phyloP scores from a whole-genome alignment of 2,797 vertebrate species.

The Phoeniculus purpureus region DNA sequence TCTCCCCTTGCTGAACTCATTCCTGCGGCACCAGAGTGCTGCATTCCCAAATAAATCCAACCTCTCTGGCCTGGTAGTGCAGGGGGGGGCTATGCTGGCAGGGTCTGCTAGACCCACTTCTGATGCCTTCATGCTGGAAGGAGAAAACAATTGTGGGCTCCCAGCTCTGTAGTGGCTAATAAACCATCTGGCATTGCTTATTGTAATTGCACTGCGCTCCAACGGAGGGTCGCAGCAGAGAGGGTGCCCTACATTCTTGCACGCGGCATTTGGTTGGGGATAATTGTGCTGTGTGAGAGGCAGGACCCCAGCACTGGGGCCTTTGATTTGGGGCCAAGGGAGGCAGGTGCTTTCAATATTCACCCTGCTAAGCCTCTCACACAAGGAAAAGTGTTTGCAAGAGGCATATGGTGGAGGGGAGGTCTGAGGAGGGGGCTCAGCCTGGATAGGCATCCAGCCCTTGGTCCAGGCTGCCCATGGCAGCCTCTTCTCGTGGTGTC shows the following conservation, averaged over 20 bases:
- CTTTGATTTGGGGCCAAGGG: not conserved
- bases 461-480: not conserved
- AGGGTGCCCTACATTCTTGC: slow-evolving; percentile 16
- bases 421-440: not conserved
- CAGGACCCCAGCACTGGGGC: not conserved
- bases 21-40: not conserved
- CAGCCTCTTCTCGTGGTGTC: accelerated
- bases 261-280: not conserved
- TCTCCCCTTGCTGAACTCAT: accelerated
- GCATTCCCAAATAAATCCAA: not conserved
- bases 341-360: slow-evolving; percentile 30
- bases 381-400: not conserved
- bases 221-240: not conserved
- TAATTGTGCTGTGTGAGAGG: not conserved
- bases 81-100: accelerated
- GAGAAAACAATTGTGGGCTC: not conserved
- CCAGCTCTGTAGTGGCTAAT: not conserved
- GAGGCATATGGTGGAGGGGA: not conserved
- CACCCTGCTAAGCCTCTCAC: not conserved
- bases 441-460: not conserved
- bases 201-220: not conserved
- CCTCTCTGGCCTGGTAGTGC: accelerated
- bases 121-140: not conserved
- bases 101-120: not conserved
- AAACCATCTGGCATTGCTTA: slow-evolving; percentile 30